A percentile compares a stretch with the other conserved stretches of the same genome.
phyloP scores from a whole-genome alignment of 2,113 vertebrate species.

The Saguinus midas region DNA sequence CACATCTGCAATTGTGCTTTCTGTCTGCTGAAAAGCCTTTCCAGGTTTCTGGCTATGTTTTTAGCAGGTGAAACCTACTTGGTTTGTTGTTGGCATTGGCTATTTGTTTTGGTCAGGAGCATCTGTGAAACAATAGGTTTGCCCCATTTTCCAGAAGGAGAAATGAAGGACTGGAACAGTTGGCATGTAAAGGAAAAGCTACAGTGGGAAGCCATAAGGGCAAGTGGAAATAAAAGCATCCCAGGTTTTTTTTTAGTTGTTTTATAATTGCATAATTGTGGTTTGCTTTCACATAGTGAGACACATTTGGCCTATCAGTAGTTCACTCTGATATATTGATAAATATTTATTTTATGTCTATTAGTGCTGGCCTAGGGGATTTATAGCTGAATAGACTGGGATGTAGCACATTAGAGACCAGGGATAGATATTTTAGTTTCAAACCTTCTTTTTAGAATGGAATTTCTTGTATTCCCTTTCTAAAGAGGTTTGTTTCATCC shows the following conservation, averaged over 20 bases:
- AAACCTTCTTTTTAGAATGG: background rate
- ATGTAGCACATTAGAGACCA: background rate
- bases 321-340: background rate
- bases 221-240: background rate
- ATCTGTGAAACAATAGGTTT: background rate
- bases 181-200: background rate
- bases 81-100: too few species aligned
- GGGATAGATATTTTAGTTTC: background rate
- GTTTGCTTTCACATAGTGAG: slow-evolving; percentile 41
- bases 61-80: too few species aligned
- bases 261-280: background rate
- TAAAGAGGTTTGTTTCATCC: background rate
- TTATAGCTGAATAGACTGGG: background rate
- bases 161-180: background rate
- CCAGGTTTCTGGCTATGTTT: background rate
- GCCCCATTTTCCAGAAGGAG: background rate
- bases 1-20: background rate
- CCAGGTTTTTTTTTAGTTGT: background rate
- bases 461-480: background rate
- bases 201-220: background rate
- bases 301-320: background rate
- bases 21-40: background rate
- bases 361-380: background rate
- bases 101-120: too few species aligned
- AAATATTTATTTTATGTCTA: background rate